A percentile compares a stretch with the other conserved stretches of the same genome.
phyloP scores from a whole-genome alignment of 2,113 vertebrate species.

The Pelecanoides urinatrix region DNA sequence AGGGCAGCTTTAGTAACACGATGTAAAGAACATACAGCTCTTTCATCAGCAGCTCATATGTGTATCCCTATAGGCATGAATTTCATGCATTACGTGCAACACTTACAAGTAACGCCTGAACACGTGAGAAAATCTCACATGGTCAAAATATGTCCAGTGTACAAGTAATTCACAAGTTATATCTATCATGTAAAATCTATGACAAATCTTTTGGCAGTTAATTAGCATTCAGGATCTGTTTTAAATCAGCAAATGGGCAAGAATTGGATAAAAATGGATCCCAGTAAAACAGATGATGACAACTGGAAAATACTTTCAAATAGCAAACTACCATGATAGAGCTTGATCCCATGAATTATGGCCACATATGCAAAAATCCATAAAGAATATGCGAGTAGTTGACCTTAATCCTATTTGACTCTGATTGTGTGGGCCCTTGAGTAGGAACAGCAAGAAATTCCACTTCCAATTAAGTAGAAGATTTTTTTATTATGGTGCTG shows the following conservation, averaged over 20 bases:
- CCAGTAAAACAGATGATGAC: neutral
- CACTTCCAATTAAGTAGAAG: neutral
- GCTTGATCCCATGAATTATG: accelerated
- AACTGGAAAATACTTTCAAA: neutral
- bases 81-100: neutral
- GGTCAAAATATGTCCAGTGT: neutral
- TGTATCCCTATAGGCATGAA: neutral
- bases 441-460: neutral
- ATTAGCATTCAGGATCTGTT: neutral
- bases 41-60: neutral
- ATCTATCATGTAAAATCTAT: neutral
- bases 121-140: neutral
- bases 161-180: neutral
- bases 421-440: neutral
- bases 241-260: neutral
- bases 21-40: neutral
- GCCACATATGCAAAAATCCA: neutral
- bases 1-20: neutral
- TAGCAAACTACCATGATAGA: neutral
- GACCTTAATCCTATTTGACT: neutral
- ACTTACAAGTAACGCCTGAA: neutral
- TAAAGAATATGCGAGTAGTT: neutral
- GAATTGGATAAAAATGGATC: neutral
- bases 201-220: neutral
- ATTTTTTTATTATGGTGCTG: neutral